Percentiles rank a stretch among this genome's conserved stretches.
Conservation (phyloP, 2,113 vertebrate species). For the Abramis brama region DNA sequence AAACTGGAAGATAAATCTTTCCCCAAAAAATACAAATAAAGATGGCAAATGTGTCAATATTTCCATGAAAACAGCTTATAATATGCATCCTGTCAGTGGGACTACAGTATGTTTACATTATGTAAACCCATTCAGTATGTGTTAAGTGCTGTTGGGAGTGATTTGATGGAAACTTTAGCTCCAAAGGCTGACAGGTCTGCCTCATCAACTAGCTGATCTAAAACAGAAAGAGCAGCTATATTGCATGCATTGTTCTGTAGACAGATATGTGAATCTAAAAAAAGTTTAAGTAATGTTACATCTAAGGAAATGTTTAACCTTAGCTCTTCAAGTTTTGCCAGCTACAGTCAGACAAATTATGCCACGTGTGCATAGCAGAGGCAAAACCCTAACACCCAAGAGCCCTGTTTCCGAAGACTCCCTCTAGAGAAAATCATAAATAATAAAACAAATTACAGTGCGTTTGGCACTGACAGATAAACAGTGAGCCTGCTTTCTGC, state of each 20-base stretch:
- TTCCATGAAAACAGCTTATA: slow-evolving; percentile 18
- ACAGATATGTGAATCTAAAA: not conserved
- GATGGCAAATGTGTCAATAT: not conserved
- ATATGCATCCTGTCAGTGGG: slow-evolving; percentile 28
- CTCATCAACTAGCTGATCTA: slow-evolving; percentile 30
- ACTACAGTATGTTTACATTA: slow-evolving; percentile 49
- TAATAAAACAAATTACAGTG: slow-evolving; percentile 19
- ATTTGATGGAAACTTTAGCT: slow-evolving; percentile 38
- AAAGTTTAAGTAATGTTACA: not conserved
- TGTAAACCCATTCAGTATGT: slow-evolving; percentile 47
- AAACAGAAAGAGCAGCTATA: too few species aligned
- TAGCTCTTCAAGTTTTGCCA: not conserved
- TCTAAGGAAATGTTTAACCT: not conserved
- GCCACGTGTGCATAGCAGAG: not conserved
- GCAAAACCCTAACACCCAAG: slow-evolving; percentile 20
- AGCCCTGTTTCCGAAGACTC: slow-evolving; percentile 7
- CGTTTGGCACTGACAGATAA: slow-evolving; percentile 11
- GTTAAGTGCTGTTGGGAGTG: slow-evolving; percentile 38
- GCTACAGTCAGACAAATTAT: slow-evolving; percentile 41
- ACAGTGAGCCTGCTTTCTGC: not conserved
- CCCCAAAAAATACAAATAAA: not conserved
- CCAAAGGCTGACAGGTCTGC: slow-evolving; percentile 10
- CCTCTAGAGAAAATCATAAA: slow-evolving; percentile 11
- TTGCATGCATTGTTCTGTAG: not conserved
- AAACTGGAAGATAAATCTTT: not conserved